A percentile compares a stretch with the other conserved stretches of the same genome.
These are phyloP conservation scores for Drosophila malerkotliana DNA, from an alignment of 1,140 invertebrate species.

Conservation along the genomic window DNA sequence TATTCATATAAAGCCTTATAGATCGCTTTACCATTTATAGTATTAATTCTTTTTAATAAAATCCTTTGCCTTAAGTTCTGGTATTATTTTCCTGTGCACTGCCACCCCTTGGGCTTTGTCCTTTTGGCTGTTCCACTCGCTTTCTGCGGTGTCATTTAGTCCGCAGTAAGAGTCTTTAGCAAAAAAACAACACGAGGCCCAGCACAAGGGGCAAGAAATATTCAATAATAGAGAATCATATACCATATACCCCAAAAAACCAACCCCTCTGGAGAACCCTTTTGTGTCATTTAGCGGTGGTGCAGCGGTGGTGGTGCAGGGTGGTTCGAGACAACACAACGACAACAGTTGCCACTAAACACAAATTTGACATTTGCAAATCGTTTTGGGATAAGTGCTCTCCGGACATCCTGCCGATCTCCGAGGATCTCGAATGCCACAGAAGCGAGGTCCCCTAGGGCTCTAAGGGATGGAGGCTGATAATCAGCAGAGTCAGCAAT, in stretches of 20 bases:
- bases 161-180: constrained; percentile 54
- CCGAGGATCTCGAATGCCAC: constrained; percentile 32
- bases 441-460: constrained; percentile 11
- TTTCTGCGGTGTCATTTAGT: constrained; percentile 79
- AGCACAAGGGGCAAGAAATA: constrained; percentile 40
- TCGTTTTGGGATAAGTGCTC: constrained; percentile 38
- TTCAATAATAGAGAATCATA: constrained; percentile 75
- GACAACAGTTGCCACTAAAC: constrained; percentile 17
- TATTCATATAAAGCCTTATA: no score
- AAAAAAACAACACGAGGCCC: constrained; percentile 8
- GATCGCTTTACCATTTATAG: not conserved
- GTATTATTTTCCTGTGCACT: constrained; percentile 4
- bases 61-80: not conserved
- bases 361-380: constrained; percentile 56
- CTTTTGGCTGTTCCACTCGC: constrained; percentile 48
- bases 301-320: constrained; percentile 7
- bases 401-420: constrained; percentile 24
- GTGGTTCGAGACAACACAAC: constrained; percentile 15
- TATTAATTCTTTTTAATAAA: not conserved
- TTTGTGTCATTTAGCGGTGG: not conserved
- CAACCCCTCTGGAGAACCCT: constrained; percentile 53
- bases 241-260: constrained; percentile 31
- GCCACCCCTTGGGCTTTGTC: constrained; percentile 55
- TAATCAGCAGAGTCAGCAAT: constrained; percentile 17
- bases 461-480: not conserved